Conservation (phyloP, 92 coral and sea anemone genomes). For the Galaxea fascicularis region DNA sequence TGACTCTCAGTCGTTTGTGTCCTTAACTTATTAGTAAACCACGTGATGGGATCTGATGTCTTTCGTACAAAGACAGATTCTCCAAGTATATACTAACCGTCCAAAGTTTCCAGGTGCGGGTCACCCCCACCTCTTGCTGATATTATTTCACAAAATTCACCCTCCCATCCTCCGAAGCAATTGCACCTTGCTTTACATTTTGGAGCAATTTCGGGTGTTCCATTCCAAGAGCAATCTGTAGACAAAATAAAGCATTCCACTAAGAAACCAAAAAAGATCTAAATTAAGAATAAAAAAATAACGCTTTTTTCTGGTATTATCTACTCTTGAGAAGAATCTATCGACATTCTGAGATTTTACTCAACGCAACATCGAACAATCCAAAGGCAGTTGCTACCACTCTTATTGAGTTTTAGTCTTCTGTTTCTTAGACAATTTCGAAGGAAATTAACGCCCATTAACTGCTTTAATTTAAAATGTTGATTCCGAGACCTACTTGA, state of each 20-base stretch:
- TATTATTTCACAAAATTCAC: conserved; percentile 61
- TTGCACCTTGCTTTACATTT: conserved; percentile 46
- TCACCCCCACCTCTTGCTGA: conserved; percentile 58
- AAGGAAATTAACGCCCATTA: no score
- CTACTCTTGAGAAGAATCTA: no score
- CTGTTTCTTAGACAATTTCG: no score
- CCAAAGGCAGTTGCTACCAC: neutral
- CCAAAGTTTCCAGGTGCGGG: conserved; percentile 72
- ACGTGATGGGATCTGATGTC: no score
- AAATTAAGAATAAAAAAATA: neutral
- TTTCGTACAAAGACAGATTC: neutral
- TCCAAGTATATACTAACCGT: conserved; percentile 48
- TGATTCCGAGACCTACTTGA: no score
- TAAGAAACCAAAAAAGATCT: neutral
- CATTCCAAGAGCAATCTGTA: conserved; percentile 55
- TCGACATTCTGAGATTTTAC: no score
- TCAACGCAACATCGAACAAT: neutral
- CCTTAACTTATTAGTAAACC: no score
- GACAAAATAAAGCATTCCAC: no score
- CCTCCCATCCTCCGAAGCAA: conserved; percentile 70
- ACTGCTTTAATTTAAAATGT: no score
- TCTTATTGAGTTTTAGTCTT: no score
- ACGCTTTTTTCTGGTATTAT: neutral
- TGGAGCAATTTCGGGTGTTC: conserved; percentile 27
- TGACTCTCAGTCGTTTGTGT: neutral